phyloP scores from a whole-genome alignment of 2,113 vertebrate genomes.

The Brevimyrus niger region DNA sequence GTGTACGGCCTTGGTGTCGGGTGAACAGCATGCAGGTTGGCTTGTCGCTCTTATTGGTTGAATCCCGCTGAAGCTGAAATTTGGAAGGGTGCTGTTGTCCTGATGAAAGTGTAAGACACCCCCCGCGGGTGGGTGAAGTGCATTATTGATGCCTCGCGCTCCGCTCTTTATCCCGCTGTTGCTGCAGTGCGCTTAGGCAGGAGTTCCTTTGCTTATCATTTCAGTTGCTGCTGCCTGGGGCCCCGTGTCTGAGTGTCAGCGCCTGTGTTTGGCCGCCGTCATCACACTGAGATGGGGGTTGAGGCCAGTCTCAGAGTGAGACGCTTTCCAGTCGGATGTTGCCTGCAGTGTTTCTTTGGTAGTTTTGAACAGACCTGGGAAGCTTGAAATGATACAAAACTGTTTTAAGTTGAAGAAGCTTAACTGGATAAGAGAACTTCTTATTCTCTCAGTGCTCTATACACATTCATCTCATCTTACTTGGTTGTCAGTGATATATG shows the following conservation, averaged over 20 bases:
- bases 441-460: neutral
- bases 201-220: neutral
- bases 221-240: neutral
- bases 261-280: neutral
- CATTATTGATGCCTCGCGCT: slow-evolving; percentile 16
- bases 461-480: neutral
- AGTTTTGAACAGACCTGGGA: neutral
- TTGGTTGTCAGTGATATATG: neutral
- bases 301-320: neutral
- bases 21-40: neutral
- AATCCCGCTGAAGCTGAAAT: slow-evolving; percentile 7
- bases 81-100: slow-evolving; percentile 3
- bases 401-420: neutral
- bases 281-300: neutral
- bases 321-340: neutral
- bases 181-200: neutral
- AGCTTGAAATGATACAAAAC: neutral
- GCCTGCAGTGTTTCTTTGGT: neutral
- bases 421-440: neutral
- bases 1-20: neutral
- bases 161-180: neutral
- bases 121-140: neutral
- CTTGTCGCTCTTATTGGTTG: neutral
- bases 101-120: slow-evolving; percentile 9
- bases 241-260: neutral